phyloP scores from a whole-genome alignment of 2,888 invertebrate species.

The Orchesella flavescens region DNA sequence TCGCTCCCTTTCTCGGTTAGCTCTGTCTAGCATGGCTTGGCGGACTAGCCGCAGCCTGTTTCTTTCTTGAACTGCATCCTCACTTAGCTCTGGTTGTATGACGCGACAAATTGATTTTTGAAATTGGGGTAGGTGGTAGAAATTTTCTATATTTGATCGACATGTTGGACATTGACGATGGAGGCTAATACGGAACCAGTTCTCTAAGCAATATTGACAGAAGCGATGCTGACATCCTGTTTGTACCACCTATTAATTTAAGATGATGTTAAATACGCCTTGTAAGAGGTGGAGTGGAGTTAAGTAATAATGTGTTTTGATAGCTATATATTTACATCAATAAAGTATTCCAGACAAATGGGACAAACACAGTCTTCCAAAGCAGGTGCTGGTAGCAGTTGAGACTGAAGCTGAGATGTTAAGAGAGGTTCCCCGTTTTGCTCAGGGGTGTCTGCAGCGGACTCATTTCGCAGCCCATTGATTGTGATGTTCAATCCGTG shows the following conservation, averaged over 20 bases:
- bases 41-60: conserved; percentile 21
- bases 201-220: conserved; percentile 64
- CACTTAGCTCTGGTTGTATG: conserved; percentile 16
- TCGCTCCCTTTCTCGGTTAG: background rate
- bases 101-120: conserved; percentile 15
- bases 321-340: conserved; percentile 50
- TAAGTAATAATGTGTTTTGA: conserved; percentile 1
- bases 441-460: background rate
- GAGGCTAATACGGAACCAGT: conserved; percentile 58
- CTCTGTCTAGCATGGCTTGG: conserved; percentile 2
- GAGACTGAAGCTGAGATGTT: background rate
- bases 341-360: conserved; percentile 66
- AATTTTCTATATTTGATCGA: background rate
- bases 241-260: conserved; percentile 46
- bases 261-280: too few relatives aligned
- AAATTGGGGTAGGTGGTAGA: background rate
- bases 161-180: conserved; percentile 64
- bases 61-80: conserved; percentile 27
- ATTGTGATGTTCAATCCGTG: too few relatives aligned
- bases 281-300: too few relatives aligned
- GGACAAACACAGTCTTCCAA: conserved; percentile 65
- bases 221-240: conserved; percentile 66
- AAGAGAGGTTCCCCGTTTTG: background rate
- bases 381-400: background rate
- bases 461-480: too few relatives aligned